Evolutionary conservation across 1,140 invertebrate genomes (phyloP), one percentile per base, ranked within the genome.

Genomic region (Eumeta japonica): DNA sequence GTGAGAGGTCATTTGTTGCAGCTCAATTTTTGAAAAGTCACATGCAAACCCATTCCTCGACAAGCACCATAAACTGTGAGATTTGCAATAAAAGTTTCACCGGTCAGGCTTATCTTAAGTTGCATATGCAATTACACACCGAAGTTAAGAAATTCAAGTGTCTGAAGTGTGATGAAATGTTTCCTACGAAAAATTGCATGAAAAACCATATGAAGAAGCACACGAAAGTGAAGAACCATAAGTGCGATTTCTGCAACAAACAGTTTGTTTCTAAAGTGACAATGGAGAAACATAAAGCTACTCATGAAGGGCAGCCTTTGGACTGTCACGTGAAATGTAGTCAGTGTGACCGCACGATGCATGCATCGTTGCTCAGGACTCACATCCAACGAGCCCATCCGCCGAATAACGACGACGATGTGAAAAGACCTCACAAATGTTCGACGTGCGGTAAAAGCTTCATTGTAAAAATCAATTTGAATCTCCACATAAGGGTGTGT

Each of bases 101-200:
- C 0, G 81, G 80, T 0, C 74, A 81, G 16, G 81, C 81, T 14
- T 81, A 81, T 37, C 45, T 82, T 1, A 61, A 81, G 13, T 66
- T 81, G 0, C 80, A 82, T 24, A 80, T 83, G 58, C 79, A 82
- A 41, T 65, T 81, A 11, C 84, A 85, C 47, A 78, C 75, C 16
- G 82, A 84, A 41, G 79, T 82, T 4, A 83, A 84, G 46, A 84
- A 82, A 31, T 83, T 83, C 30, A 75, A 82, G 2, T 84, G 83
- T 50, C 80, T 80, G 11, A 83, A 83, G 31, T 84, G 83, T 37
- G 79, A 83, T 12, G 83, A 85, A 37, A 81, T 83, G 50, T 83
- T 85, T 43, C 82, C 83, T 10, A 73, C 82, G 0, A 81, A 83
- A 31, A 83, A 84, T 41, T 83, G 83, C 48, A 55, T 80, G 39